A percentile compares a stretch with the other conserved stretches of the same genome.
Conservation (phyloP, 2,797 vertebrate genomes). For the Capromys pilorides region DNA sequence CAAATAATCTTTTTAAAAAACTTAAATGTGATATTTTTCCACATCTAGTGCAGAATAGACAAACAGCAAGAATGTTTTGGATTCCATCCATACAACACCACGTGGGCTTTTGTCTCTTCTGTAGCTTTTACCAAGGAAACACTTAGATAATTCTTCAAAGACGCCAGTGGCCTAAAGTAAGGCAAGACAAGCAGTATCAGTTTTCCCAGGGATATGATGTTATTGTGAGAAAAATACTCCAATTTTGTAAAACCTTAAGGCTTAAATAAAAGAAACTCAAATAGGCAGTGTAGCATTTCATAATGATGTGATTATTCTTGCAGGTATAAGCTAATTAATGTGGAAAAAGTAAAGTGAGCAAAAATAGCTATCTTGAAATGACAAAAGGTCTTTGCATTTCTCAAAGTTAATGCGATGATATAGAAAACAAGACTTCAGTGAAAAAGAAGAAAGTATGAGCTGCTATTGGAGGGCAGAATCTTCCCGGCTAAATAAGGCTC, state of each 20-base stretch:
- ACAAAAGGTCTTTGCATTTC: conserved; percentile 8
- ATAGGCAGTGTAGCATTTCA: conserved; percentile 23
- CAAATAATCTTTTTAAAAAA: too few species aligned
- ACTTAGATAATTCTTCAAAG: conserved; percentile 3
- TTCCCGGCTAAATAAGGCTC: not conserved
- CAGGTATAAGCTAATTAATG: conserved; percentile 57
- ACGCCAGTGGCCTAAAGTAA: not conserved
- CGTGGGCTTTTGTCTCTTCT: not conserved
- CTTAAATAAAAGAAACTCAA: conserved; percentile 47
- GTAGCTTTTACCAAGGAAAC: not conserved
- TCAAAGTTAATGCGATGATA: conserved; percentile 42
- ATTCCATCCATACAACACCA: not conserved
- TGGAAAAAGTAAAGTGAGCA: conserved; percentile 46
- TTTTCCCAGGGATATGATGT: not conserved
- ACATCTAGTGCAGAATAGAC: not conserved
- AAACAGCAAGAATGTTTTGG: not conserved
- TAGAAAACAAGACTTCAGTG: not conserved
- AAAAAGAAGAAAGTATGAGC: conserved; percentile 42
- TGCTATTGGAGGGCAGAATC: not conserved
- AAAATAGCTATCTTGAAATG: conserved; percentile 47
- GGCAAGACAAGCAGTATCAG: not conserved
- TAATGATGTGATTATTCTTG: conserved; percentile 43
- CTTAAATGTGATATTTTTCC: not conserved
- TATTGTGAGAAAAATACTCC: conserved; percentile 39
- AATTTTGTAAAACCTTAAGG: conserved; percentile 7